Base-by-base conservation (phyloP, 2,113 vertebrate genomes). In the Enhydra lutris region DNA sequence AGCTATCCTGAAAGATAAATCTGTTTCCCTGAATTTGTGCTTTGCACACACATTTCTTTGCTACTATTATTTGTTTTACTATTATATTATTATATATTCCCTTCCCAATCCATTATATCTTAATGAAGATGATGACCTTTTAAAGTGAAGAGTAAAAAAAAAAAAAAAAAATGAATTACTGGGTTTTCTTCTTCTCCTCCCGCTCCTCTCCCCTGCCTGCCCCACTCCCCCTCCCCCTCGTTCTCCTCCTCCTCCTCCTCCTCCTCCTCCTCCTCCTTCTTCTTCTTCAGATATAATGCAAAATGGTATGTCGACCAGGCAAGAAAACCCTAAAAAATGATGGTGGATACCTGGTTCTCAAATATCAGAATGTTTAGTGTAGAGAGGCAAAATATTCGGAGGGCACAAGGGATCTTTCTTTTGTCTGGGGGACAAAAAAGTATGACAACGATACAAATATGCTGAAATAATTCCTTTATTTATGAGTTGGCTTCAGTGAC, bases 1-100 rank as follows among this genome's bases (percentile, higher is more conserved):
- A 71, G 63, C 36, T 88, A 95, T 94, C 63, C 84, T 84, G 87
- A 95, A 94, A 97, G 83, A 94, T 81, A 92, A 95, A 95, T 97
- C 24, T 85, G 63, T 36, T 52, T 78, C 45, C 81, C 63, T 95
- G 74, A 96, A 96, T 96, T 86, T 95, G 88, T 97, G 39, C 76
- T 94, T 95, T 86, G 31, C 86, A 81, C 26, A 91, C 57, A 85
- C 15, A 90, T 96, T 94, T 97, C 94, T 92, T 63, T 82, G 52
- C 57, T 80, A 73, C 96, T 92, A 31, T 85, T 95, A 88, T 73
- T 83, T n/a, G 50, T 96, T 96, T 98, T 88, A 95, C 71, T 87
- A 76, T 94, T 93, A 81, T 93, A 55, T 91, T 97, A 96, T 95
- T 90, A 80, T 80, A 94, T 83, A 96, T 94, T 95, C 20, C 57